Evolutionary conservation across 2,797 vertebrate genomes (phyloP).

Genomic region (Remorina albescens): DNA sequence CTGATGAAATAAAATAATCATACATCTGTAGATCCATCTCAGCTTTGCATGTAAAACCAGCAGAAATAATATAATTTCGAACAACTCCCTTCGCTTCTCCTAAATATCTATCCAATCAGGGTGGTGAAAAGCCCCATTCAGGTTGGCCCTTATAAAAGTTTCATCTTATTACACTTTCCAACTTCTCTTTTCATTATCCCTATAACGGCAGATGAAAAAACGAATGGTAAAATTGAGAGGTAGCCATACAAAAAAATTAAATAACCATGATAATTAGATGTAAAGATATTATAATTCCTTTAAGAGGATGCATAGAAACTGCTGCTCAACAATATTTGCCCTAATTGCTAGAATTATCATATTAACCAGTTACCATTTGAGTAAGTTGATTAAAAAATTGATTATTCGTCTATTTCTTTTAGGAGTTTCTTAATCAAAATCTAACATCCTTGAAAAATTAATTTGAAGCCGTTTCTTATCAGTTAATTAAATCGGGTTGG

Average conservation of each 20-base stretch:
- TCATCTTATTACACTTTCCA: constrained; percentile 80
- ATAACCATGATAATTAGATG: constrained; percentile 88
- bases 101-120: constrained; percentile 74
- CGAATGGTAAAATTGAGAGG: constrained; percentile 86
- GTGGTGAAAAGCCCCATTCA: constrained; percentile 77
- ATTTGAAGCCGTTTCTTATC: constrained; percentile 99
- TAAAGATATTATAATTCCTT: constrained; percentile 90
- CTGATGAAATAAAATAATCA: constrained; percentile 70
- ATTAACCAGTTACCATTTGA: constrained; percentile 91
- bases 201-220: constrained; percentile 74
- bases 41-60: constrained; percentile 77
- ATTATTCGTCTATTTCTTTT: constrained; percentile 92
- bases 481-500: constrained; percentile 99
- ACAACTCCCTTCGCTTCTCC: constrained; percentile 47
- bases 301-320: constrained; percentile 88
- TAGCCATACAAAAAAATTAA: constrained; percentile 86
- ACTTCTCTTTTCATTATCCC: constrained; percentile 82
- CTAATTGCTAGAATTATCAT: constrained; percentile 91
- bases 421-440: constrained; percentile 99
- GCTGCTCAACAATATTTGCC: constrained; percentile 88
- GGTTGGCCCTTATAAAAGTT: constrained; percentile 75
- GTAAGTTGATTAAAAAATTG: constrained; percentile 91
- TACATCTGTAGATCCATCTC: constrained; percentile 78
- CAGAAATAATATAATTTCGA: constrained; percentile 70
- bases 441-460: constrained; percentile 99